Percentiles rank a stretch among this genome's conserved stretches.
These are phyloP conservation scores for Emydura subglobosa DNA, from an alignment of 2,113 vertebrate genomes.

Conservation along the genomic window DNA sequence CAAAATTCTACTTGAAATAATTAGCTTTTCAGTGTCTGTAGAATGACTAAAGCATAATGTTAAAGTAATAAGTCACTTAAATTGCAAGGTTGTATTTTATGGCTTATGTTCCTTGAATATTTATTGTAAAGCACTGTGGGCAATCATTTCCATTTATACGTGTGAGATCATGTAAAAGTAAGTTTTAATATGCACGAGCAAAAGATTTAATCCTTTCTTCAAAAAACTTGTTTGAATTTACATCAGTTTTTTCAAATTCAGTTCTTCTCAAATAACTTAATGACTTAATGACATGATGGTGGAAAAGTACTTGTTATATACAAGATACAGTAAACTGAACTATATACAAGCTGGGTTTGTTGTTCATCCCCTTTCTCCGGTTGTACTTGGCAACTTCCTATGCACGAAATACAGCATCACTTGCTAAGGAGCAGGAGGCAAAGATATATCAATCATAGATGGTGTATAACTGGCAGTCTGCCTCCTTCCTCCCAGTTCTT, in stretches of 20 bases:
- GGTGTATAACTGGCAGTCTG: neutral
- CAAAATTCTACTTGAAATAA: neutral
- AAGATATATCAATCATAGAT: neutral
- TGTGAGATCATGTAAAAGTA: constrained; percentile 28
- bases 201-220: neutral
- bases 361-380: neutral
- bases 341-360: neutral
- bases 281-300: neutral
- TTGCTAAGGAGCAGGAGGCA: neutral
- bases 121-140: constrained; percentile 32
- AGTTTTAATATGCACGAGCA: neutral
- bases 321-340: neutral
- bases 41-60: neutral
- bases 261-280: neutral
- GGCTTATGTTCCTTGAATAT: constrained; percentile 1
- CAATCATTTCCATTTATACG: constrained; percentile 26
- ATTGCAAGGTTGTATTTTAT: constrained; percentile 5
- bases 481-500: neutral
- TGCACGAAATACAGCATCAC: neutral
- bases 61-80: neutral
- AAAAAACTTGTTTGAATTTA: neutral
- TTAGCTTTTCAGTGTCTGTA: neutral
- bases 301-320: neutral
- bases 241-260: neutral
- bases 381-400: neutral